Evolutionary conservation across 2,797 vertebrate genomes (phyloP).

Genomic region (Catharus ustulatus): DNA sequence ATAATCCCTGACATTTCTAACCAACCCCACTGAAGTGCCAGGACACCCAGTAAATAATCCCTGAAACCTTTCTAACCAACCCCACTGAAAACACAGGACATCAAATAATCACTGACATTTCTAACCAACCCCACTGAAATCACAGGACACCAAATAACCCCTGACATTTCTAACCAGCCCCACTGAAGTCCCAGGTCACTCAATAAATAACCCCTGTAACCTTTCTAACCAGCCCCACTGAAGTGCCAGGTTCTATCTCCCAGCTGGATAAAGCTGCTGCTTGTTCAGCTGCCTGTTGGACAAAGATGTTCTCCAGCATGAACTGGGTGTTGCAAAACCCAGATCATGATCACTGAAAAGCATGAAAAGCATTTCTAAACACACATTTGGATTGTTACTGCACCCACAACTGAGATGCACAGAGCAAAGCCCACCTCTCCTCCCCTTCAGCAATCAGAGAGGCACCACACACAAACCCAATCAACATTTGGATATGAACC

Average conservation of each 20-base stretch:
- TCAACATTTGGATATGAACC: not conserved
- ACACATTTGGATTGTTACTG: not conserved
- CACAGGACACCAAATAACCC: too few species aligned
- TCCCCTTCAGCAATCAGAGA: not conserved
- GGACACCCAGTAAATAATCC: not conserved
- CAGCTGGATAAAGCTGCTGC: not conserved
- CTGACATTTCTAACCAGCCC: not conserved
- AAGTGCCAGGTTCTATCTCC: not conserved
- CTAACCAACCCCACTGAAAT: too few species aligned
- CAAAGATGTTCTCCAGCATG: not conserved
- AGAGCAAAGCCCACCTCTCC: not conserved
- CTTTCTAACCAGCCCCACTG: too few species aligned
- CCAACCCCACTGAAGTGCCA: not conserved
- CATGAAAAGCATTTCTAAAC: not conserved
- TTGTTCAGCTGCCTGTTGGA: accelerated
- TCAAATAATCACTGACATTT: too few species aligned
- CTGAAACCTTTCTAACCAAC: too few species aligned
- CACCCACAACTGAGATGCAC: accelerated
- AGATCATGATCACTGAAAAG: not conserved
- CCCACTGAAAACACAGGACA: too few species aligned
- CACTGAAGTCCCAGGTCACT: not conserved
- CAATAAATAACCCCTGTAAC: too few species aligned
- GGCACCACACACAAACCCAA: not conserved
- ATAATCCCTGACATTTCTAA: not conserved
- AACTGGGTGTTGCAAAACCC: not conserved